A percentile compares a stretch with the other conserved stretches of the same genome.
These are phyloP conservation scores for Chionis minor DNA, from an alignment of 2,113 vertebrate species.

Conservation along the genomic window DNA sequence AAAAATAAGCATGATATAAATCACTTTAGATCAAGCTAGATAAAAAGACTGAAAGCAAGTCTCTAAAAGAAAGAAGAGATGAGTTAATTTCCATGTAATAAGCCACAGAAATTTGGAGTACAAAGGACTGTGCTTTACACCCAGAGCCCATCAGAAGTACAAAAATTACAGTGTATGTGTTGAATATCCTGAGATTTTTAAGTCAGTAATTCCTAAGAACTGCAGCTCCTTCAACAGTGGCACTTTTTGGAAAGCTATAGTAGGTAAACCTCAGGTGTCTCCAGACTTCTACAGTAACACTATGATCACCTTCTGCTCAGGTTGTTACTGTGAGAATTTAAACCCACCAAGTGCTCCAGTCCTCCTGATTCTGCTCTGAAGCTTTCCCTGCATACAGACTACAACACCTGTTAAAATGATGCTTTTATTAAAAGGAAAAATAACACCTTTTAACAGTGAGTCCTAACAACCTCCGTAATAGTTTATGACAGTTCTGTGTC, in stretches of 20 bases:
- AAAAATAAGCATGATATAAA: not conserved
- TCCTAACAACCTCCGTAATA: not conserved
- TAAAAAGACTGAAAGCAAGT: not conserved
- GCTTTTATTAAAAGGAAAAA: not conserved
- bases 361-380: not conserved
- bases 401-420: not conserved
- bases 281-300: not conserved
- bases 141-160: accelerated
- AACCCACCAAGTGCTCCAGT: not conserved
- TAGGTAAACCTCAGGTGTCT: not conserved
- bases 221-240: not conserved
- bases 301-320: not conserved
- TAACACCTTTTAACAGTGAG: not conserved
- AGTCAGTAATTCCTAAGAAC: not conserved
- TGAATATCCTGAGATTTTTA: not conserved
- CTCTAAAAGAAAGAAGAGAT: not conserved
- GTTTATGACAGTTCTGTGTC: not conserved
- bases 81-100: not conserved
- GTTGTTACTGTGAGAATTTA: not conserved
- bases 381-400: not conserved
- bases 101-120: not conserved
- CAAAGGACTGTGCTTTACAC: not conserved
- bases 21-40: not conserved
- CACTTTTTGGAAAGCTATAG: not conserved
- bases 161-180: not conserved